Conservation (phyloP, 92 coral and sea anemone genomes). For the Epizoanthus fatuus region DNA sequence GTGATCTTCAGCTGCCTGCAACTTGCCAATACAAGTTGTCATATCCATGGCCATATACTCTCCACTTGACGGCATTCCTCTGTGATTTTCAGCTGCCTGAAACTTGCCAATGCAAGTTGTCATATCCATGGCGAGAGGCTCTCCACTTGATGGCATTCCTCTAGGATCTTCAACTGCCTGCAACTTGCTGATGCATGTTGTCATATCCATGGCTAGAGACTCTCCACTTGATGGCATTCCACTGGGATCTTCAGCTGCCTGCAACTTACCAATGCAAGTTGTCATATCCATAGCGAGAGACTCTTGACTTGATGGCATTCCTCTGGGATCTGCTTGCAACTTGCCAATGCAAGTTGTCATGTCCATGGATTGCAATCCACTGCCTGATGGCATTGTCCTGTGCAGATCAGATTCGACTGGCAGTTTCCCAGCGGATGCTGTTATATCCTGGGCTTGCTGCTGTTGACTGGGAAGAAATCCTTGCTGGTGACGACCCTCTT, state of each 20-base stretch:
- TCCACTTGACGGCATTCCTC: background rate
- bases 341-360: conserved; percentile 20
- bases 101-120: background rate
- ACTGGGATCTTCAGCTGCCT: too few relatives aligned
- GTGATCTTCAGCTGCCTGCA: background rate
- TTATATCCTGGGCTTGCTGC: conserved; percentile 1
- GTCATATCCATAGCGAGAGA: conserved; percentile 30
- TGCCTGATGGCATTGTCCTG: background rate
- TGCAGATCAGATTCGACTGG: background rate
- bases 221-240: too few relatives aligned
- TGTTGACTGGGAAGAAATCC: background rate
- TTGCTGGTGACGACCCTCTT: background rate
- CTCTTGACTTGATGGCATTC: background rate
- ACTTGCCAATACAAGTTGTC: background rate
- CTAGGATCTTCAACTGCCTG: background rate
- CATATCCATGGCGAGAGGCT: background rate
- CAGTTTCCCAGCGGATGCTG: background rate
- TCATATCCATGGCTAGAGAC: too few relatives aligned
- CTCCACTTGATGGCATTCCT: background rate
- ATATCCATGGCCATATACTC: conserved; percentile 3
- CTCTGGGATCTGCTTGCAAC: background rate
- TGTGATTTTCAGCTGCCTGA: background rate
- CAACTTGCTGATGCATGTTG: background rate
- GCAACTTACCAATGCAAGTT: background rate
- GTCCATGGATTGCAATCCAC: conserved; percentile 11